Evolutionary conservation across 2,113 vertebrate genomes (phyloP), one percentile per base, ranked within the genome.

Genomic region (Oncorhynchus kisutch): DNA sequence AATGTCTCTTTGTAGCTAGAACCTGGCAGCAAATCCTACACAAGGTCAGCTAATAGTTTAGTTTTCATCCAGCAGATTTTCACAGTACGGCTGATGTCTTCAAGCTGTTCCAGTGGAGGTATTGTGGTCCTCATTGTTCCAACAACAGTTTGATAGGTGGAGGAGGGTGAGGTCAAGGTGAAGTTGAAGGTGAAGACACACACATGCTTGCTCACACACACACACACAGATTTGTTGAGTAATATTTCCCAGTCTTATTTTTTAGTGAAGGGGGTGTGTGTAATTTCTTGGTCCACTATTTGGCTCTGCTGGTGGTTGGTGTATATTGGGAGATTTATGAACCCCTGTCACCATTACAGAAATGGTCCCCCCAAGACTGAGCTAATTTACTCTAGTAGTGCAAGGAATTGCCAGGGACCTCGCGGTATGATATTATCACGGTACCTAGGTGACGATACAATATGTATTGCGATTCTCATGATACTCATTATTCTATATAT

Each of bases 281-380:
- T 5, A 12, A 24, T 31, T 70, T 18, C 51, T 75, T 45, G 57
- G 31, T 31, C 29, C 29, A 20, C 16, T 48, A 76, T 81, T 71
- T 68, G 71, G 45, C 74, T 68, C 18, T 76, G 81, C 85, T 83
- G 83, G 81, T 82, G 80, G 78, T 73, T 72, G 75, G 54, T 9
- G 20, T 25, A 24, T 27, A 57, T 51, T 27, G 31, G 57, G 79
- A 31, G 71, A 72, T 82, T 83, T 86, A 59, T 71, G 77, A 69
- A 78, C 78, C 59, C 73, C 75, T 78, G 78, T 81, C 83, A 59
- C 81, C 45, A 48, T 80, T 75, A 74, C 67, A 80, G 60, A 48
- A 80, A 71, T 54, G 2, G 18, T 62, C 80, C 78, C 12, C 14
- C 67, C 67, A 27, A 76, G 60, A 66, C 68, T 75, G 72, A 76